phyloP scores from a whole-genome alignment of 2,888 invertebrate genomes.

The Taenaris catops region DNA sequence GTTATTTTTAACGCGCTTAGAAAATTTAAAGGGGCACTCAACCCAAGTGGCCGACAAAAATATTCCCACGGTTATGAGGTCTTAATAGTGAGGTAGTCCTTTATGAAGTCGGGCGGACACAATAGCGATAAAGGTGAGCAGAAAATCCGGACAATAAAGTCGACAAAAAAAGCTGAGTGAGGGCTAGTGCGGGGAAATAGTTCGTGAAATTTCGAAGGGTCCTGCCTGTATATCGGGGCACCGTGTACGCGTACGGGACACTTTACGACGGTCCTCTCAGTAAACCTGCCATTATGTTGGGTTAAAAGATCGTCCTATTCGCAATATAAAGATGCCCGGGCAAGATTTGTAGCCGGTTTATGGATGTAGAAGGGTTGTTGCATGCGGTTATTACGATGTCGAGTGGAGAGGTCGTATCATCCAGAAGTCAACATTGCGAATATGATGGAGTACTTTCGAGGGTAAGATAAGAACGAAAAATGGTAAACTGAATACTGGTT shows the following conservation, averaged over 20 bases:
- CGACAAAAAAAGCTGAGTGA: conserved; percentile 70
- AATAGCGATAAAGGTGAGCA: conserved; percentile 78
- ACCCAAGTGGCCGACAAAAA: conserved; percentile 21
- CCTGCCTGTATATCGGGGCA: conserved; percentile 46
- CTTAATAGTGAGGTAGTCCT: conserved; percentile 72
- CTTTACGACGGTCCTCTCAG: conserved; percentile 75
- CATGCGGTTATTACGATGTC: conserved; percentile 72
- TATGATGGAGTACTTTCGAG: conserved; percentile 62
- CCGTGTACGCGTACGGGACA: conserved; percentile 53
- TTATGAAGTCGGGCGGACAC: conserved; percentile 76
- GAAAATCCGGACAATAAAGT: conserved; percentile 79
- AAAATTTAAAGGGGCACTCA: conserved; percentile 12
- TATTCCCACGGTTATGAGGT: conserved; percentile 78
- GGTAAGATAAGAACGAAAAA: conserved; percentile 52
- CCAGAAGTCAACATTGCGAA: conserved; percentile 73
- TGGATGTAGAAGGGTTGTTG: conserved; percentile 75
- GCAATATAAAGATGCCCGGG: conserved; percentile 76
- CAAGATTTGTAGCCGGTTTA: conserved; percentile 76
- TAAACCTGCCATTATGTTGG: conserved; percentile 77
- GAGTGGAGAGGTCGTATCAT: conserved; percentile 71
- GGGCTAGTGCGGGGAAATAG: conserved; percentile 76
- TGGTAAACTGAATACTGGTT: conserved; percentile 39
- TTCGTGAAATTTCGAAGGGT: conserved; percentile 76
- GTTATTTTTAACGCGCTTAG: neutral
- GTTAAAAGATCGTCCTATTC: conserved; percentile 73